Evolutionary conservation across 2,888 invertebrate genomes (phyloP).

Genomic region (Trachelus stipa): DNA sequence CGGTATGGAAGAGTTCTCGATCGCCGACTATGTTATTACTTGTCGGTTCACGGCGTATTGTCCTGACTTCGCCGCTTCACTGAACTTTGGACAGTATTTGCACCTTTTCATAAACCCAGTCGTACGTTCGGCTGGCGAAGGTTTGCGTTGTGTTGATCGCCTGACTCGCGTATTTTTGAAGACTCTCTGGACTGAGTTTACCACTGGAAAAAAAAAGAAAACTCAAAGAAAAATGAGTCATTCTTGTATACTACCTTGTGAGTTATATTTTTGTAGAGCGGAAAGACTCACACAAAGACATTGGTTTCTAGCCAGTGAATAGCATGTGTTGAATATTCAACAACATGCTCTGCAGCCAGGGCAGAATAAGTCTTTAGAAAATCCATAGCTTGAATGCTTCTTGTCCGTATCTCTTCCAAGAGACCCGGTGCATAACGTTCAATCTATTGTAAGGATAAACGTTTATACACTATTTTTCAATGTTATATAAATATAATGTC

Average conservation of each 20-base stretch:
- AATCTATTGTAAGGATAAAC: slow-evolving; percentile 66
- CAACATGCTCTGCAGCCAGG: slow-evolving; percentile 47
- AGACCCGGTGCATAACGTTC: slow-evolving; percentile 81
- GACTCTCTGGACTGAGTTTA: slow-evolving; percentile 80
- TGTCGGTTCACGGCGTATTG: slow-evolving; percentile 20
- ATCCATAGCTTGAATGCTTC: slow-evolving; percentile 59
- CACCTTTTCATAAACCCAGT: slow-evolving; percentile 84
- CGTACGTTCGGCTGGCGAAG: slow-evolving; percentile 77
- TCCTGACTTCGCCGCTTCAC: slow-evolving; percentile 62
- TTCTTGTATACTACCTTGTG: neutral
- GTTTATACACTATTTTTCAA: neutral
- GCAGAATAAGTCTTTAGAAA: slow-evolving; percentile 49
- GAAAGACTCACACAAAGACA: slow-evolving; percentile 81
- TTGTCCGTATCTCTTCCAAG: slow-evolving; percentile 72
- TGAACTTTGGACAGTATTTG: slow-evolving; percentile 79
- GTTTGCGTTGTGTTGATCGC: slow-evolving; percentile 77
- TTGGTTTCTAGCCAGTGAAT: slow-evolving; percentile 76
- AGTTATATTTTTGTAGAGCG: neutral
- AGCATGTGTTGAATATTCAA: slow-evolving; percentile 46
- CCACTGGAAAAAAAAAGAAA: slow-evolving; percentile 72
- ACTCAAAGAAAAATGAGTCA: slow-evolving; percentile 8
- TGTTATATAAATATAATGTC: neutral
- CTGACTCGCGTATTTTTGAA: slow-evolving; percentile 75
- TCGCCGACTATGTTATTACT: slow-evolving; percentile 28
- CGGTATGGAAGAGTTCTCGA: slow-evolving; percentile 39